Conservation (phyloP, 2,797 vertebrate genomes). For the Chelidonichthys spinosus region DNA sequence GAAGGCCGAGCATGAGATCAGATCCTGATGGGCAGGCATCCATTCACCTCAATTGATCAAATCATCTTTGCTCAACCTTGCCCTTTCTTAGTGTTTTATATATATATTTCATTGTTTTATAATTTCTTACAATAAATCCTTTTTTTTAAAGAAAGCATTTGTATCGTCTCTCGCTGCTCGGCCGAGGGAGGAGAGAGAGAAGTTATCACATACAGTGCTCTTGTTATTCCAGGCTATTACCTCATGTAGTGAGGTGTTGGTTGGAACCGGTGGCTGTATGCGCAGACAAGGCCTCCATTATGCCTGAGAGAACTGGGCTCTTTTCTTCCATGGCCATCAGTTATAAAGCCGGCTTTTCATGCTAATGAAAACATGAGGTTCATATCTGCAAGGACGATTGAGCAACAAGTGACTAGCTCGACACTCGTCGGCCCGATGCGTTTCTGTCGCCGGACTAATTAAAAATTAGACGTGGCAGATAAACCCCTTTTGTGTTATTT, state of each 20-base stretch:
- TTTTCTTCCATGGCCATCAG: constrained; percentile 19
- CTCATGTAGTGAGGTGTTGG: constrained; percentile 57
- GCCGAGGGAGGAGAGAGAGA: constrained; percentile 5
- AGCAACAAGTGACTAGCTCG: constrained; percentile 17
- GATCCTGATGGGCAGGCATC: too few species aligned
- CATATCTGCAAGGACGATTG: constrained; percentile 24
- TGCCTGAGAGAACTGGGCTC: constrained; percentile 17
- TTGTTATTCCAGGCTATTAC: constrained; percentile 46
- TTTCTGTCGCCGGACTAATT: background rate
- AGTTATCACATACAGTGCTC: constrained; percentile 32
- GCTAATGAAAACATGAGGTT: constrained; percentile 40
- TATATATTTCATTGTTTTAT: constrained; percentile 1
- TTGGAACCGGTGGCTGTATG: constrained; percentile 53
- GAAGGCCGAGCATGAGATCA: too few species aligned
- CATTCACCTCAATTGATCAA: background rate
- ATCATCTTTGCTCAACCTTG: background rate
- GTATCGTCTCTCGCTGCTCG: constrained; percentile 5
- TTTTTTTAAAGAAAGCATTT: background rate
- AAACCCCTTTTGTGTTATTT: too few species aligned
- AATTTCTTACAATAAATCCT: background rate
- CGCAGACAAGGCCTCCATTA: constrained; percentile 63
- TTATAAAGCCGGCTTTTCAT: constrained; percentile 55
- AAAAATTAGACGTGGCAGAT: too few species aligned
- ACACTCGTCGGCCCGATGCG: background rate
- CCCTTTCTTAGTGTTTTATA: background rate